These are phyloP conservation scores for Phaonia tiefii DNA, from an alignment of 2,888 invertebrate species.

Conservation along the genomic window DNA sequence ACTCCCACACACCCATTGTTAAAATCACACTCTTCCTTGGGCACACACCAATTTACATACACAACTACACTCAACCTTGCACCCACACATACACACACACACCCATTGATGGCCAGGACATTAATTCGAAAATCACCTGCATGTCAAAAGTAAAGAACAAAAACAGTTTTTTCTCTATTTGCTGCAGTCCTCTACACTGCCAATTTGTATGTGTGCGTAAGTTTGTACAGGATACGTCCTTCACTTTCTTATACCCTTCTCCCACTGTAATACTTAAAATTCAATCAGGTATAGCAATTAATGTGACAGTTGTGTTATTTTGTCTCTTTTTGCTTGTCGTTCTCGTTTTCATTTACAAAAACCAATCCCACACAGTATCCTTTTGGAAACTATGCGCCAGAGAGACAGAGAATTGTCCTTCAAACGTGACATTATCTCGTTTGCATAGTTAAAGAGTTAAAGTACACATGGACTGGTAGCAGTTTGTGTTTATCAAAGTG, in stretches of 20 bases:
- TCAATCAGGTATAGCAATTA: conserved; percentile 52
- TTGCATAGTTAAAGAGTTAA: conserved; percentile 47
- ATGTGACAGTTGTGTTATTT: conserved; percentile 37
- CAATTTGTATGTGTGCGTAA: no score
- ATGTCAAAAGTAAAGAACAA: no score
- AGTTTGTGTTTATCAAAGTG: no score
- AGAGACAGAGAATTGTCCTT: conserved; percentile 45
- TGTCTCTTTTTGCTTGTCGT: background rate
- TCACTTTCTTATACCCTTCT: background rate
- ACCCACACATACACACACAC: no score
- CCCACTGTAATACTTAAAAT: conserved; percentile 28
- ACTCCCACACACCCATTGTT: no score
- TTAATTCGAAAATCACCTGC: no score
- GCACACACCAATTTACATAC: no score
- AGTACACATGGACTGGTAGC: conserved; percentile 7
- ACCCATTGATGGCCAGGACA: no score
- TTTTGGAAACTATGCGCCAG: background rate
- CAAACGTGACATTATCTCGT: conserved; percentile 52
- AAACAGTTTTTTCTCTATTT: no score
- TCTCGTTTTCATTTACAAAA: background rate
- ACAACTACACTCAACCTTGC: no score
- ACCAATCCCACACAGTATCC: background rate
- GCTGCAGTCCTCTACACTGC: no score
- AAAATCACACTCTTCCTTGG: no score
- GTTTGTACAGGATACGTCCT: background rate